A percentile compares a stretch with the other conserved stretches of the same genome.
These are phyloP conservation scores for Malachius bipustulatus DNA, from an alignment of 2,888 invertebrate genomes.

Conservation along the genomic window DNA sequence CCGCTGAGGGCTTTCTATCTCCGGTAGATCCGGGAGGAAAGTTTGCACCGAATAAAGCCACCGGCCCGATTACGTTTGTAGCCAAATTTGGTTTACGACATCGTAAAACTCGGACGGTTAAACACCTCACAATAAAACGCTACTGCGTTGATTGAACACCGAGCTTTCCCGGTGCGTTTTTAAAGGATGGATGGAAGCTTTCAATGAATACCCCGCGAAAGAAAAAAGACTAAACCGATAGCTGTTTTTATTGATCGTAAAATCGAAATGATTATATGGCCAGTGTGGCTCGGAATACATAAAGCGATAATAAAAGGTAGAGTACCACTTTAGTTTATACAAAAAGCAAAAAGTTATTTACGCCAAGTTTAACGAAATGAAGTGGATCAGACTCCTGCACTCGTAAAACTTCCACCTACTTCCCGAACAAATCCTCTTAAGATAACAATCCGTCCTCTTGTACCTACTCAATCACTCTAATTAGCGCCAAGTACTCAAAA, in stretches of 20 bases:
- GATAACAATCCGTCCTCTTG: no score
- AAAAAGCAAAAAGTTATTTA: no score
- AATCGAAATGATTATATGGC: conserved; percentile 1
- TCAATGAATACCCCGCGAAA: not conserved
- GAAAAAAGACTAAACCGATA: not conserved
- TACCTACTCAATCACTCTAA: no score
- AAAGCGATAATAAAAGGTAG: not conserved
- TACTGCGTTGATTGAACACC: conserved; percentile 13
- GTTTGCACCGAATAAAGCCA: not conserved
- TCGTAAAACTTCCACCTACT: no score
- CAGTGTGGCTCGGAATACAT: conserved; percentile 1
- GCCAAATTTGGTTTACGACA: conserved; percentile 22
- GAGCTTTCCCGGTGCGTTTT: conserved; percentile 1
- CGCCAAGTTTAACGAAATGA: no score
- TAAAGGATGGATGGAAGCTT: not conserved
- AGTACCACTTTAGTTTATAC: no score
- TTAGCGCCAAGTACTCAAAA: no score
- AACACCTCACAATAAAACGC: conserved; percentile 20
- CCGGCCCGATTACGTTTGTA: conserved; percentile 3
- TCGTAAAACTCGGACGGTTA: conserved; percentile 21
- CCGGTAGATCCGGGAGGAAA: no score
- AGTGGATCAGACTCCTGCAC: no score
- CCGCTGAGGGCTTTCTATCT: not conserved
- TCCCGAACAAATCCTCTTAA: no score
- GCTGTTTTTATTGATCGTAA: conserved; percentile 3